These are phyloP conservation scores for Hippopotamus amphibius DNA, from an alignment of 2,113 vertebrate genomes.

Conservation along the genomic window DNA sequence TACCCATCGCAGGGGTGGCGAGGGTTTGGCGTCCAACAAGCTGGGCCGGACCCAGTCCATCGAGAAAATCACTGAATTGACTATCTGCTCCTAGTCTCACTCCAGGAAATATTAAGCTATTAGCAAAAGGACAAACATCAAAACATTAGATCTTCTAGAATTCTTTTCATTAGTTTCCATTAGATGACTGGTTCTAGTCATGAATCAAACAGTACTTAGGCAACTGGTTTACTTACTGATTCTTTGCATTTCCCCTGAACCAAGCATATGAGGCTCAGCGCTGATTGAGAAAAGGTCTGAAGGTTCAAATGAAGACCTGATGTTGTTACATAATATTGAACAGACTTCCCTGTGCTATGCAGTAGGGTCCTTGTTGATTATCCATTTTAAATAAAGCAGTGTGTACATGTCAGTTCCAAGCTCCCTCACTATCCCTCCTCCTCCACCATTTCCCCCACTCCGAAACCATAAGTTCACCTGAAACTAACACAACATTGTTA, in stretches of 20 bases:
- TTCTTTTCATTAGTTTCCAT: neutral
- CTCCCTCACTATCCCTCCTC: neutral
- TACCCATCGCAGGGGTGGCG: slow-evolving; percentile 98
- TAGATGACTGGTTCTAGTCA: neutral
- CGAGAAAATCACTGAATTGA: slow-evolving; percentile 98
- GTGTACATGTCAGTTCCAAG: neutral
- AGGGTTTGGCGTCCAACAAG: slow-evolving; percentile 97
- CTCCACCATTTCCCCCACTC: too few relatives aligned
- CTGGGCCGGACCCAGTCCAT: slow-evolving; percentile 97
- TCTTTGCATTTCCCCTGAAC: neutral
- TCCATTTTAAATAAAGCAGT: neutral
- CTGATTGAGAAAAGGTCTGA: neutral
- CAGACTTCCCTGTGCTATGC: neutral
- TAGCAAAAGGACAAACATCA: slow-evolving; percentile 67
- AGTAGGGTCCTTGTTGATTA: neutral
- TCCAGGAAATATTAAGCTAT: slow-evolving; percentile 96
- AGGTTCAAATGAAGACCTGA: neutral
- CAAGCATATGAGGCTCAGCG: neutral
- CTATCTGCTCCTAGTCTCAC: slow-evolving; percentile 96
- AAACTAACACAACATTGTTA: neutral
- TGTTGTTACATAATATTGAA: neutral
- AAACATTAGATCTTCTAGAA: neutral
- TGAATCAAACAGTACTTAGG: neutral
- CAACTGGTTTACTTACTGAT: neutral
- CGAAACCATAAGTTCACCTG: neutral